Percentiles rank a stretch among this genome's conserved stretches.
These are phyloP conservation scores for Coelinius sp. DNA, from an alignment of 2,888 invertebrate genomes.

Conservation along the genomic window DNA sequence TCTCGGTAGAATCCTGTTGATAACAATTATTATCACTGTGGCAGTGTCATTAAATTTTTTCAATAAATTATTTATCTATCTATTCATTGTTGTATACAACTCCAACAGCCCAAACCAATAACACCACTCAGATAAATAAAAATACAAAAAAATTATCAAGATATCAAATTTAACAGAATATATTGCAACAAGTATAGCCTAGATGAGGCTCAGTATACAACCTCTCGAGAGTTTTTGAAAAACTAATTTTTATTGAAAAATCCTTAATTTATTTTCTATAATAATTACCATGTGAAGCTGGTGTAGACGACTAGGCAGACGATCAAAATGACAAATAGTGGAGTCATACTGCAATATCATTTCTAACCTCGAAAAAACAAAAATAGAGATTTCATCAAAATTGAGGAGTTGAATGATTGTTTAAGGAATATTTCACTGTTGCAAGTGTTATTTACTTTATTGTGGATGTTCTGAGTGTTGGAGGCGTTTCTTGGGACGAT, in stretches of 20 bases:
- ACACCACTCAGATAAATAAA: too few species aligned
- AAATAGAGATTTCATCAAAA: neutral
- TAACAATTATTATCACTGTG: conserved; percentile 26
- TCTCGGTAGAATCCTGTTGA: conserved; percentile 82
- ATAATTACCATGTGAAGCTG: conserved; percentile 76
- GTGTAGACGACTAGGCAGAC: conserved; percentile 73
- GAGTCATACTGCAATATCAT: conserved; percentile 64
- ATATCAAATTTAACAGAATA: too few species aligned
- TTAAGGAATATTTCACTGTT: neutral
- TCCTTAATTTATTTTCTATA: conserved; percentile 28
- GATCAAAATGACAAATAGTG: conserved; percentile 65
- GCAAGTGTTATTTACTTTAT: neutral
- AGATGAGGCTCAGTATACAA: neutral
- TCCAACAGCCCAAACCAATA: neutral
- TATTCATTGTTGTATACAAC: too few species aligned
- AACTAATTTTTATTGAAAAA: neutral
- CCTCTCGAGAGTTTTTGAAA: neutral
- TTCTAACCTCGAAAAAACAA: conserved; percentile 41
- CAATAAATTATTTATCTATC: neutral
- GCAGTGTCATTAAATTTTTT: conserved; percentile 6
- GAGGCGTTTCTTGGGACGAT: neutral
- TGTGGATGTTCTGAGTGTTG: neutral
- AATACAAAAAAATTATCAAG: too few species aligned
- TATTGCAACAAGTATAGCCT: too few species aligned
- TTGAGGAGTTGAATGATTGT: neutral